Conservation (phyloP, 1,140 invertebrate genomes). For the Scaptomyza graminum region DNA sequence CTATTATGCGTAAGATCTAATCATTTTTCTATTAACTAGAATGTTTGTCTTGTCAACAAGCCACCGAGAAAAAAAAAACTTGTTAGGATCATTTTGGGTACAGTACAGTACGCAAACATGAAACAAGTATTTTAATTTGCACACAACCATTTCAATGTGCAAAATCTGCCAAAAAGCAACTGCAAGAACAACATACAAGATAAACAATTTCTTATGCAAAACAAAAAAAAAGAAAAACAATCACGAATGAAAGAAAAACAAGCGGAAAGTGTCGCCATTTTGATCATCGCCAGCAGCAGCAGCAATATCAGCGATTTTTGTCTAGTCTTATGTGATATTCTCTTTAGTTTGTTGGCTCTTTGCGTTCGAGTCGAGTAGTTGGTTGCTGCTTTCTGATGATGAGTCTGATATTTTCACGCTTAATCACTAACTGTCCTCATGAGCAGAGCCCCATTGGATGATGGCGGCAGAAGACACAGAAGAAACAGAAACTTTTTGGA, state of each 20-base stretch:
- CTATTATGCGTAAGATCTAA: not conserved
- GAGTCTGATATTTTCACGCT: conserved; percentile 79
- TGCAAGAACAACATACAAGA: conserved; percentile 27
- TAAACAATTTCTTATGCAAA: conserved; percentile 26
- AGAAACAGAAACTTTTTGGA: conserved; percentile 75
- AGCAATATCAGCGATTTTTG: conserved; percentile 26
- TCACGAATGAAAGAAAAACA: conserved; percentile 11
- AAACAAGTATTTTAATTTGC: conserved; percentile 38
- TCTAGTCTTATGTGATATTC: conserved; percentile 16
- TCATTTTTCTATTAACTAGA: not conserved
- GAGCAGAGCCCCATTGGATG: conserved; percentile 30
- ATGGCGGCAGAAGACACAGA: conserved; percentile 36
- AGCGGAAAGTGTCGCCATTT: conserved; percentile 55
- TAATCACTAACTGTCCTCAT: conserved; percentile 77
- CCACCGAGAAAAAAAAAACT: not conserved
- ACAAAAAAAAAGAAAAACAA: conserved; percentile 7
- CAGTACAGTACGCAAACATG: conserved; percentile 31
- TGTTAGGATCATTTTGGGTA: conserved; percentile 7
- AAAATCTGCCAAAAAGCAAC: conserved; percentile 24
- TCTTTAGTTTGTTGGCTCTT: conserved; percentile 13
- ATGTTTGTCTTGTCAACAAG: conserved; percentile 5
- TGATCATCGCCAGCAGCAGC: conserved; percentile 20
- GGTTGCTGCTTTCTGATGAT: conserved; percentile 49
- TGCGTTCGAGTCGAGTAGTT: conserved; percentile 16
- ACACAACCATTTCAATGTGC: conserved; percentile 31